Evolutionary conservation across 2,797 vertebrate species (phyloP), one percentile per base, ranked within the genome.

Genomic region (Discoglossus pictus): DNA sequence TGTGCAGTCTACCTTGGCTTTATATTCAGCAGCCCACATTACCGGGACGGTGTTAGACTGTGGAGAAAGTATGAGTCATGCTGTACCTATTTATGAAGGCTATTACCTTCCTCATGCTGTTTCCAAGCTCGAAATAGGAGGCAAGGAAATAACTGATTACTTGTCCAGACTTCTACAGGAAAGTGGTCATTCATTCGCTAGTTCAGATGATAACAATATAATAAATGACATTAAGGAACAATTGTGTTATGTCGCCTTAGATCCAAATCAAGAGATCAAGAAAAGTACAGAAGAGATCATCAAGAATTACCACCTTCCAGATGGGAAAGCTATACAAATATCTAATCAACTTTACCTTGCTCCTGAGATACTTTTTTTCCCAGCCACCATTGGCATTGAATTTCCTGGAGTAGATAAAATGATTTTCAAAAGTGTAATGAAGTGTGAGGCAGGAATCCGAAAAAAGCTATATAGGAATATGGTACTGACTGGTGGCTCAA

Each of bases 91-190:
- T 35, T 86, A 82, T 0, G 82, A 86, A 61, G 84, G 84, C 0
- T 86, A 85, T 39, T 80, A 78, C 3, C 60, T 86, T 54, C 83
- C 83, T 1, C 83, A 83, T 0, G 83, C 84, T 0, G 82, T 84
- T 25, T 36, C n/a, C 68, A 75, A 75, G 27, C 69, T 85, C 15
- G 39, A 59, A 0, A 24, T 86, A 23, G 83, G 80, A 0, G 84
- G 84, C 21, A 65, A 20, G 40, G 82, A 84, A 36, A 38, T 86
- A 71, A 82, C 80, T 0, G 78, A 82, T 17, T 64, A 74, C n/a
- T 76, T 86, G 12, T 58, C 51, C 0, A 56, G 34, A 54, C 76
- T 86, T 4, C 73, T 86, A 7, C 55, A 69, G 70, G 78, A 80
- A 9, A 60, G 74, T 0, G 67, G 76, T 1, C 61, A 52, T 2